phyloP scores from a whole-genome alignment of 2,113 vertebrate species.

The Peucedramus taeniatus region DNA sequence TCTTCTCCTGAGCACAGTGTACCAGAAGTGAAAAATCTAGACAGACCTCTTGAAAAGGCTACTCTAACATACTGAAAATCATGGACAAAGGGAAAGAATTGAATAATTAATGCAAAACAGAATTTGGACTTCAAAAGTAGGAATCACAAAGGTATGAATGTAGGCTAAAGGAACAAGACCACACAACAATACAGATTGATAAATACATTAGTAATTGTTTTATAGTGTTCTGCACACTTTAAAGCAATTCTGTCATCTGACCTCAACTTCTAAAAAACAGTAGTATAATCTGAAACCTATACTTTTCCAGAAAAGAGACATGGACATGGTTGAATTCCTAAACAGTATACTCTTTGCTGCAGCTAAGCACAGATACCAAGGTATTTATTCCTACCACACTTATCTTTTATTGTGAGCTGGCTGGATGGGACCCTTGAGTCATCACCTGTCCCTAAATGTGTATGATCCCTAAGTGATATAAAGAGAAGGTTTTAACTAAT shows the following conservation, averaged over 20 bases:
- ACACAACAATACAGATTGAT: not conserved
- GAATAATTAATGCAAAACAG: not conserved
- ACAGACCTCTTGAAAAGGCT: not conserved
- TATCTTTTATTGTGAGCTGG: not conserved
- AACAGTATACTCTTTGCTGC: not conserved
- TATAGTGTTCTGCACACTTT: not conserved
- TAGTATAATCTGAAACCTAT: not conserved
- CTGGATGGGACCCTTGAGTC: not conserved
- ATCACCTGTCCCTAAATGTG: not conserved
- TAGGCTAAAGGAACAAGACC: not conserved
- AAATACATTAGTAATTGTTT: not conserved
- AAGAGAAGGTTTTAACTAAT: not conserved
- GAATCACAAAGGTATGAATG: not conserved
- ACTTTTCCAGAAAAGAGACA: not conserved
- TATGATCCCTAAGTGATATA: not conserved
- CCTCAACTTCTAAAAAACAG: not conserved
- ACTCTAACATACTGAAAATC: not conserved
- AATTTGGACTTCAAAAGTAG: not conserved
- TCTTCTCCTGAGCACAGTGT: not conserved
- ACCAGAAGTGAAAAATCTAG: not conserved
- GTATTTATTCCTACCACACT: not conserved
- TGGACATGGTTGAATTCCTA: not conserved
- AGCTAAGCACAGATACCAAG: not conserved
- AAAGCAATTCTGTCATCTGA: not conserved
- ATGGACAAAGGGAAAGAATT: not conserved